Conservation (phyloP, 2,888 invertebrate species). For the Candidula unifasciata region DNA sequence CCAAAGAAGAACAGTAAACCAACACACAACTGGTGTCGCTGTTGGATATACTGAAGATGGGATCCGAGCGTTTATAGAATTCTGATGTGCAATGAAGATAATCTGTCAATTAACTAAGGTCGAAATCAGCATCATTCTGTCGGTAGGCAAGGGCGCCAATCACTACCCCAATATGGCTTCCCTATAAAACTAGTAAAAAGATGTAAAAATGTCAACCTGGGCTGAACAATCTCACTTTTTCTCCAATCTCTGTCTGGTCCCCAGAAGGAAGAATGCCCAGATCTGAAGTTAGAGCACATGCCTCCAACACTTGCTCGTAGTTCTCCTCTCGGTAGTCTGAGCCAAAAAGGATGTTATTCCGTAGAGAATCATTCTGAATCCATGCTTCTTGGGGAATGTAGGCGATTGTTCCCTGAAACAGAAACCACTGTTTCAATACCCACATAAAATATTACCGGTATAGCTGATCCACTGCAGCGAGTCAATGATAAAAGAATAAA, state of each 20-base stretch:
- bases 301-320: conserved; percentile 30
- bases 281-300: conserved; percentile 47
- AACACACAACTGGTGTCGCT: too few relatives aligned
- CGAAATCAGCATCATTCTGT: background rate
- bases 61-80: too few relatives aligned
- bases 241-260: conserved; percentile 50
- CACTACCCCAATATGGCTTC: background rate
- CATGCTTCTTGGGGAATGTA: conserved; percentile 17
- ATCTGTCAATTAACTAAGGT: background rate
- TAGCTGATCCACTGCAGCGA: too few relatives aligned
- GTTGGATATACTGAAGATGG: too few relatives aligned
- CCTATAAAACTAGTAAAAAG: background rate
- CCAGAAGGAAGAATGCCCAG: conserved; percentile 46
- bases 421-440: too few relatives aligned
- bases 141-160: background rate
- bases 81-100: background rate
- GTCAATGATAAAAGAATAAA: too few relatives aligned
- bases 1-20: too few relatives aligned
- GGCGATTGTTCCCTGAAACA: conserved; percentile 37
- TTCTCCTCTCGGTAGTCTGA: background rate
- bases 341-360: conserved; percentile 44
- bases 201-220: background rate
- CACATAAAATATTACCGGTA: too few relatives aligned
- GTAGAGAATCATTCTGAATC: conserved; percentile 47
- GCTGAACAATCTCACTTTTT: conserved; percentile 33